Base-by-base conservation (phyloP, 2,797 vertebrate species). In the Cheirogaleus major region DNA sequence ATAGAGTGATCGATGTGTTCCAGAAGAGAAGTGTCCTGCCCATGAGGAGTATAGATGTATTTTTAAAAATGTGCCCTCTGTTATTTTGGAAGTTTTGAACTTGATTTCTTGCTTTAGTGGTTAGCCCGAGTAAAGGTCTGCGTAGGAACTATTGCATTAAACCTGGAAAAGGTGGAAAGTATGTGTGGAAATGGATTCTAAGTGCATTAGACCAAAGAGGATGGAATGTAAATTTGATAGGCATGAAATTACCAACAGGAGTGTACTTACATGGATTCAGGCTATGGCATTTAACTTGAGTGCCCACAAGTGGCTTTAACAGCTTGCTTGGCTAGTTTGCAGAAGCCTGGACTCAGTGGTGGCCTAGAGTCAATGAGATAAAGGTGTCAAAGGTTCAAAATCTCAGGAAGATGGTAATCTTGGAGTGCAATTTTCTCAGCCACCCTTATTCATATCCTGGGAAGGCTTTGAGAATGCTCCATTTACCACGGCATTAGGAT, bases 1-100 rank as follows among this genome's bases (percentile, higher is more conserved):
- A n/a, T 14, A 7, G 35, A 80, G 8, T 11, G 35, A 67, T 69
- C n/a, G 5, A 17, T 22, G 2, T 45, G 41, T 25, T 17, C 67
- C 1, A 27, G 59, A 52, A 83, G 82, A 41, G 75, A 86, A 61
- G 45, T 27, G 45, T 75, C 38, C 50, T 59, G 61, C 52, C 35
- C 38, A 35, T 13, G 35, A 80, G n/a, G 41, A 73, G 18, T 75
- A 76, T 89, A 41, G 38, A 75, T 32, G 59, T 3, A 30, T 70
- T 82, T 92, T 70, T 0, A 0, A 80, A 91, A 70, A 27, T 83
- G 81, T 89, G 43, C 3, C 2, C 57, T 91, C 35, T 69, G 63
- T 69, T 82, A 93, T 91, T 89, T 81, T 93, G 69, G 57, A 96
- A 96, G 52, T 81, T 52, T 48, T 85, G 63, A 92, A 89, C n/a